Evolutionary conservation across 2,888 invertebrate species (phyloP).

Genomic region (Neoitamus cyanurus): DNA sequence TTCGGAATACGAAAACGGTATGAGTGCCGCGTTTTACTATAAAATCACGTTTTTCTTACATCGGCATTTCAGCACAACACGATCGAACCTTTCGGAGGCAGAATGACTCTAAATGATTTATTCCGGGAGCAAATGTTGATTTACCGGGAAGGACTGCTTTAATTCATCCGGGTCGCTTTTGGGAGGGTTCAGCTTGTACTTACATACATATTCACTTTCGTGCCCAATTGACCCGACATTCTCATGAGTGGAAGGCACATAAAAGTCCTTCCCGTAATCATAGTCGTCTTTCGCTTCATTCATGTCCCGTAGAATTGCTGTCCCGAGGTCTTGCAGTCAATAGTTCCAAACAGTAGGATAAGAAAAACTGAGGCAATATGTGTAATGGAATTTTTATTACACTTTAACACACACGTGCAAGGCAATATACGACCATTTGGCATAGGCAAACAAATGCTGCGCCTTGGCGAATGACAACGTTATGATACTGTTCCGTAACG

Average conservation of each 20-base stretch:
- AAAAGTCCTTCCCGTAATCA: not conserved
- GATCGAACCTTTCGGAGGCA: not conserved
- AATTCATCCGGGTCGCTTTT: not conserved
- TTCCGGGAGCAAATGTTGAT: constrained; percentile 17
- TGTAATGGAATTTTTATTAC: constrained; percentile 44
- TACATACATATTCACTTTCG: constrained; percentile 30
- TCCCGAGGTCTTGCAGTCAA: constrained; percentile 18
- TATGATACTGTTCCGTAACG: constrained; percentile 3
- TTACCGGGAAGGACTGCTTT: not conserved
- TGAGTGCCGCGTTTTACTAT: not conserved
- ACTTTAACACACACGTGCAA: constrained; percentile 11
- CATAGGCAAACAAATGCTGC: not conserved
- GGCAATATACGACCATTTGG: not conserved
- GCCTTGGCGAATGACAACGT: not conserved
- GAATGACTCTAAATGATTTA: constrained; percentile 26
- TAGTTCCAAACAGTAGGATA: not conserved
- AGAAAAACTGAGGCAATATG: constrained; percentile 43
- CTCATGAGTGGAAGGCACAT: not conserved
- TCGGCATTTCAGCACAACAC: not conserved
- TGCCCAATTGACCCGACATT: constrained; percentile 33
- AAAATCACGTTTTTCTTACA: constrained; percentile 15
- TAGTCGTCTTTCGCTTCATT: not conserved
- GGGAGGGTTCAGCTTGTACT: not conserved
- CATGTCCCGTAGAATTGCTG: not conserved
- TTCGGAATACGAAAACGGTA: not conserved